Evolutionary conservation across 2,797 vertebrate species (phyloP).

Genomic region (Anolis apletophallus): DNA sequence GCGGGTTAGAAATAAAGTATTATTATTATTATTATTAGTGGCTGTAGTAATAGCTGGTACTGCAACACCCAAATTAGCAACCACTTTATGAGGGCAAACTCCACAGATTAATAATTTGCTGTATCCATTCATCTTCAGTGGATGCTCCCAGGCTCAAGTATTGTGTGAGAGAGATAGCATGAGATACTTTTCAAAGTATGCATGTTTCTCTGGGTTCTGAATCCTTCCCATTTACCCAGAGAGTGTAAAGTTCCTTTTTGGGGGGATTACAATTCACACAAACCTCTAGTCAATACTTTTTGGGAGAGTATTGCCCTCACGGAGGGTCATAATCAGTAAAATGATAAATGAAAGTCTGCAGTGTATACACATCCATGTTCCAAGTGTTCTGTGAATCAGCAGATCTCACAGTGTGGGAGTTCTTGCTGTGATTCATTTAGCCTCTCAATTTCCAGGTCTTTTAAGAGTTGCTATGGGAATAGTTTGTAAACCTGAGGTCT

Average conservation of each 20-base stretch:
- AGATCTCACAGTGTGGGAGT: background rate
- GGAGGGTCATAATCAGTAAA: background rate
- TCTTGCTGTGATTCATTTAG: constrained; percentile 7
- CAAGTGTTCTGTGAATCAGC: constrained; percentile 8
- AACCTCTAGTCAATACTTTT: background rate
- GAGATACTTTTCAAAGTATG: background rate
- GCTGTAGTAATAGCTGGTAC: no score
- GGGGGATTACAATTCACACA: no score
- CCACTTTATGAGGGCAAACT: background rate
- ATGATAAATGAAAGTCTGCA: background rate
- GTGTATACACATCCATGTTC: background rate
- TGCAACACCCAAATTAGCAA: background rate
- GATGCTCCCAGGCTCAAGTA: background rate
- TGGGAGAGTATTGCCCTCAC: background rate
- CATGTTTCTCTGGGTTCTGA: no score
- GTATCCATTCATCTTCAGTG: background rate
- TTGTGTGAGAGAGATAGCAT: background rate
- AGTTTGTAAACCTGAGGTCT: constrained; percentile 1
- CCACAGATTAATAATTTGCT: background rate
- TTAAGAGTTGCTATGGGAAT: background rate
- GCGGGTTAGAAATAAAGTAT: no score
- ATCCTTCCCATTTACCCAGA: background rate
- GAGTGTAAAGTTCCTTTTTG: background rate
- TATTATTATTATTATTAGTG: no score
- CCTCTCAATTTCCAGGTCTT: background rate